phyloP scores from a whole-genome alignment of 2,888 invertebrate genomes.

The Polia nebulosa region DNA sequence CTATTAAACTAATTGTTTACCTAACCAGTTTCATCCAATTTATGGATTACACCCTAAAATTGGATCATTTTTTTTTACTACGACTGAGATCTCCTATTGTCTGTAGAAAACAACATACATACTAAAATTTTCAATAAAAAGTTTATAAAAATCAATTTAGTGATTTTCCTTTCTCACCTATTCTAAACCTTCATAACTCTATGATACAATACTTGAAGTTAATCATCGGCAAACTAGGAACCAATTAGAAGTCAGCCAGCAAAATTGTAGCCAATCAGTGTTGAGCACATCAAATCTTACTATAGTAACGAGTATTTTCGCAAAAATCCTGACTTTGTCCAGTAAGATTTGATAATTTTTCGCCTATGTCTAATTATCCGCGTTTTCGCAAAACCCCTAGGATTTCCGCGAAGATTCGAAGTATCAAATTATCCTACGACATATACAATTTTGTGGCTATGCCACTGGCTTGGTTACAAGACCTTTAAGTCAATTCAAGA shows the following conservation, averaged over 20 bases:
- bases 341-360: no score
- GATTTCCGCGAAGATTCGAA: conserved; percentile 15
- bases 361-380: no score
- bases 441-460: no score
- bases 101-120: conserved; percentile 9
- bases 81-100: background rate
- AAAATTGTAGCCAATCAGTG: conserved; percentile 4
- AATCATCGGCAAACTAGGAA: conserved; percentile 34
- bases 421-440: conserved; percentile 8
- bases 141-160: conserved; percentile 16
- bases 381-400: no score
- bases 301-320: background rate
- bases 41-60: conserved; percentile 6
- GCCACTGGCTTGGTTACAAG: no score
- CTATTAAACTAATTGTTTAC: conserved; percentile 33
- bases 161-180: conserved; percentile 38
- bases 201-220: conserved; percentile 34
- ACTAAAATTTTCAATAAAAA: conserved; percentile 8
- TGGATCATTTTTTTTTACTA: conserved; percentile 5
- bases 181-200: conserved; percentile 34
- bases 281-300: no score
- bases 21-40: conserved; percentile 22
- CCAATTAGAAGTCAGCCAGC: conserved; percentile 35
- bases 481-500: no score
- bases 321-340: background rate